Conservation (phyloP, 1,140 invertebrate genomes). For the Zaprionus davidi region DNA sequence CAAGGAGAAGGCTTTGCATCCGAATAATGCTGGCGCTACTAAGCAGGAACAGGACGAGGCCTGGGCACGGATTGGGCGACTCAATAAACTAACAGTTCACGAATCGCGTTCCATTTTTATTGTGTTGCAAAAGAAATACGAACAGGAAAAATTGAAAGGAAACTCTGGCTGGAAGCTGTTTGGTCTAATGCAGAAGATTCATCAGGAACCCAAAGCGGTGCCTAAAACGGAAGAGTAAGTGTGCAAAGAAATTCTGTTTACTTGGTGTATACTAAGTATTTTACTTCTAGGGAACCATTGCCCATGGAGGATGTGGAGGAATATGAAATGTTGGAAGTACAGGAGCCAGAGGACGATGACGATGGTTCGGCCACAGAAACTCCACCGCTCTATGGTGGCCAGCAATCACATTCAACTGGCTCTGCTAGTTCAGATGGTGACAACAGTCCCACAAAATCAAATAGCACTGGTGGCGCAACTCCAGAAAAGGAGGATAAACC, state of each 20-base stretch:
- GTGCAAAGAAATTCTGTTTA: not conserved
- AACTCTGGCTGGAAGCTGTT: constrained; percentile 78
- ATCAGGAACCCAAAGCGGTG: constrained; percentile 61
- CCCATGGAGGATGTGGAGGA: constrained; percentile 78
- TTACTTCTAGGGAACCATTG: constrained; percentile 44
- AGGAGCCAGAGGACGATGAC: constrained; percentile 75
- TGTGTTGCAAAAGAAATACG: constrained; percentile 80
- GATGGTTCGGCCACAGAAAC: constrained; percentile 25
- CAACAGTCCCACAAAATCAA: constrained; percentile 77
- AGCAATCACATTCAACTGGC: constrained; percentile 56
- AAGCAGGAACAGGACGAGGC: constrained; percentile 81
- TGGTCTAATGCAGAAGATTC: constrained; percentile 75
- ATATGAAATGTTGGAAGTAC: constrained; percentile 80
- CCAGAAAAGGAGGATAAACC: constrained; percentile 77
- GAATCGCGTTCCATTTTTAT: constrained; percentile 82
- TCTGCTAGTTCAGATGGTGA: constrained; percentile 74
- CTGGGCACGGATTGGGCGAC: constrained; percentile 74
- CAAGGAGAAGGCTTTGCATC: constrained; percentile 75
- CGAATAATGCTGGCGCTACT: constrained; percentile 66
- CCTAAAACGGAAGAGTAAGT: constrained; percentile 73
- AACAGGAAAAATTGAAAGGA: constrained; percentile 75
- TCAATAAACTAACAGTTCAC: constrained; percentile 79
- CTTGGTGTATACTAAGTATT: not conserved
- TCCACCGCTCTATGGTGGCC: constrained; percentile 37
- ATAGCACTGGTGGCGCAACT: constrained; percentile 57